These are phyloP conservation scores for Unio pictorum DNA, from an alignment of 2,888 invertebrate genomes.

Conservation along the genomic window DNA sequence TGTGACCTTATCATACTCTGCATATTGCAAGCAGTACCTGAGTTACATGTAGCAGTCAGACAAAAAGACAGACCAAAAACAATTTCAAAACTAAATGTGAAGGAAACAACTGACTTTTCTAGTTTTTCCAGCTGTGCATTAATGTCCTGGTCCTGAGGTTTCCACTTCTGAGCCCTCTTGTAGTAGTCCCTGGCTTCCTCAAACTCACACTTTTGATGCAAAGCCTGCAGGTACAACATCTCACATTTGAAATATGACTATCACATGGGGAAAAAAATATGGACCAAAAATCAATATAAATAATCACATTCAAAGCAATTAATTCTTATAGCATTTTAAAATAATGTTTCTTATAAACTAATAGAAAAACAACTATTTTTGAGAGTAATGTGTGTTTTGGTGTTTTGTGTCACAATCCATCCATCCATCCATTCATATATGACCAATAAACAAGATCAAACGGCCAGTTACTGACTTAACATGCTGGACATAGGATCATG, in stretches of 20 bases:
- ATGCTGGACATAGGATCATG: no score
- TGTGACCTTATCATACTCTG: background rate
- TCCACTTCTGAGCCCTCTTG: conserved; percentile 43
- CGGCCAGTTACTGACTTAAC: no score
- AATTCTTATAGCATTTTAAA: no score
- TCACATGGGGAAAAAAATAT: background rate
- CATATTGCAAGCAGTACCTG: background rate
- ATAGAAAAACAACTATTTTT: no score
- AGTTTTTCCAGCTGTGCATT: conserved; percentile 42
- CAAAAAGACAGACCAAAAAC: no score
- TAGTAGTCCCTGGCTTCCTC: conserved; percentile 47
- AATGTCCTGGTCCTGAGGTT: conserved; percentile 33
- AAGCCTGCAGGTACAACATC: conserved; percentile 35
- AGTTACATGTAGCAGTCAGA: background rate
- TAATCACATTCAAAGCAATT: background rate
- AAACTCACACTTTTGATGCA: conserved; percentile 49
- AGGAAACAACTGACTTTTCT: conserved; percentile 39
- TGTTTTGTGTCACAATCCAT: no score
- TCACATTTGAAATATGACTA: background rate
- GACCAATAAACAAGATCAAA: no score
- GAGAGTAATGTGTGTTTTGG: no score
- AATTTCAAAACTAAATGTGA: no score
- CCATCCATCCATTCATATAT: no score
- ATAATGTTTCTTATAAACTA: no score
- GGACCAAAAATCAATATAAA: background rate